Percentiles rank a stretch among this genome's conserved stretches.
phyloP scores from a whole-genome alignment of 1,140 invertebrate species.

The Leptestheria dahalacensis region DNA sequence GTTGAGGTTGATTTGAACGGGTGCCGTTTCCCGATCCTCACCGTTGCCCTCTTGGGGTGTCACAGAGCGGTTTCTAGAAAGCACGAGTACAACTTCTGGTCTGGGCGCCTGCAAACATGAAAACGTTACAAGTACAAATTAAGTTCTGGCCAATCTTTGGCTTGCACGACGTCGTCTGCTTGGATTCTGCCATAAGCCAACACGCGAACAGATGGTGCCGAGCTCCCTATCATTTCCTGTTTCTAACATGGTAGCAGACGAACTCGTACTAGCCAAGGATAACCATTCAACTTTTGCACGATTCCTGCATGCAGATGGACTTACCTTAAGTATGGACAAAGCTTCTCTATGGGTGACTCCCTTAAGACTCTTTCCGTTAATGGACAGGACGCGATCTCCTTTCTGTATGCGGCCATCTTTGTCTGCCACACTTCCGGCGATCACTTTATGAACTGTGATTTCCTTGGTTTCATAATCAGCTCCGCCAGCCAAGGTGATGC shows the following conservation, averaged over 20 bases:
- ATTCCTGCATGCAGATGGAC: too few relatives aligned
- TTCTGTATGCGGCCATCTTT: slow-evolving; percentile 68
- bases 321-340: slow-evolving; percentile 64
- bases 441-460: slow-evolving; percentile 74
- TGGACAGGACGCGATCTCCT: slow-evolving; percentile 72
- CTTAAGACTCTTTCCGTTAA: slow-evolving; percentile 67
- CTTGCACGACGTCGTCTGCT: too few relatives aligned
- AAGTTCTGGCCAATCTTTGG: slow-evolving; percentile 3
- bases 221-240: too few relatives aligned
- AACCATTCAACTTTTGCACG: too few relatives aligned
- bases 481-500: slow-evolving; percentile 71
- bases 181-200: too few relatives aligned
- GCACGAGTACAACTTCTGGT: slow-evolving; percentile 48
- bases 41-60: slow-evolving; percentile 22
- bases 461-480: slow-evolving; percentile 78
- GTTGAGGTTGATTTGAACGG: slow-evolving; percentile 11
- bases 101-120: slow-evolving; percentile 42
- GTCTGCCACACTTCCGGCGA: slow-evolving; percentile 66
- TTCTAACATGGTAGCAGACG: too few relatives aligned
- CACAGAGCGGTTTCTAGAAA: slow-evolving; percentile 33
- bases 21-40: background rate
- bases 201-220: too few relatives aligned
- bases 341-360: slow-evolving; percentile 70
- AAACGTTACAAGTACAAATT: slow-evolving; percentile 17
- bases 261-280: too few relatives aligned